These are phyloP conservation scores for Muscidifurax raptorellus DNA, from an alignment of 1,140 invertebrate species.

Conservation along the genomic window DNA sequence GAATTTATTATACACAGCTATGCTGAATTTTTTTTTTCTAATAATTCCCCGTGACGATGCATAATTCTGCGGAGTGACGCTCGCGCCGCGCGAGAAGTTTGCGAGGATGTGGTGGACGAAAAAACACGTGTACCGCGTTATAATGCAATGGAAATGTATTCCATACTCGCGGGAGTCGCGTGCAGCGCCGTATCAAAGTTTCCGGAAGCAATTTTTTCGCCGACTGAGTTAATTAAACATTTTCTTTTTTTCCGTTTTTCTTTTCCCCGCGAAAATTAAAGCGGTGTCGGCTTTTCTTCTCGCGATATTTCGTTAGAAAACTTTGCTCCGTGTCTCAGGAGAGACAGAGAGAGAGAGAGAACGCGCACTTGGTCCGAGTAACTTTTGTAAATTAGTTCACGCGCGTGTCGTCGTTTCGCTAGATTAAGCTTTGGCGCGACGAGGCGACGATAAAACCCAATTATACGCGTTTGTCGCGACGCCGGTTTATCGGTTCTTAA, in stretches of 20 bases:
- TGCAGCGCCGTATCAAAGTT: not conserved
- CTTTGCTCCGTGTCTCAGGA: too few relatives aligned
- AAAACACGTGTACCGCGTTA: not conserved
- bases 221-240: not conserved
- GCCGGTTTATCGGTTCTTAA: slow-evolving; percentile 1
- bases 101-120: not conserved
- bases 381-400: too few relatives aligned
- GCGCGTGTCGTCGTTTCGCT: too few relatives aligned
- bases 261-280: too few relatives aligned
- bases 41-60: not conserved
- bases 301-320: too few relatives aligned
- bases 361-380: too few relatives aligned
- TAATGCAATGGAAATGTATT: slow-evolving; percentile 20
- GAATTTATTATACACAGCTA: too few relatives aligned
- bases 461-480: not conserved
- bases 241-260: not conserved
- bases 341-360: too few relatives aligned
- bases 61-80: not conserved
- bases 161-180: not conserved
- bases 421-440: slow-evolving; percentile 1
- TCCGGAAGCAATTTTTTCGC: not conserved
- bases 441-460: not conserved
- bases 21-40: too few relatives aligned
- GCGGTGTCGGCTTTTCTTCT: too few relatives aligned
- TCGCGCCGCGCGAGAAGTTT: not conserved